phyloP scores from a whole-genome alignment of 2,797 vertebrate genomes.

The Sciurus vulgaris region DNA sequence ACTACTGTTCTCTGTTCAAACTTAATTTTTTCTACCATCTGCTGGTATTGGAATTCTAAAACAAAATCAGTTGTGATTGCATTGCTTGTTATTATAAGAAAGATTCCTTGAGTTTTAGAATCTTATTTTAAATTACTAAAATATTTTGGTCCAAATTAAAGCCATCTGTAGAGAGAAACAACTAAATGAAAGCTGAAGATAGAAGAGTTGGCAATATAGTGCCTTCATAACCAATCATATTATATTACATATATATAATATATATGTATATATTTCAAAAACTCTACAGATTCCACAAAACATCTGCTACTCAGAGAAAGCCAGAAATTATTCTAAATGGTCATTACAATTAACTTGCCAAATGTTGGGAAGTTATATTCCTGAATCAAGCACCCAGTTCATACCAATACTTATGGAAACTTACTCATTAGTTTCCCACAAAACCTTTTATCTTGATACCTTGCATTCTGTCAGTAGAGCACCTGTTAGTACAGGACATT shows the following conservation, averaged over 20 bases:
- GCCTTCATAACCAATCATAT: not conserved
- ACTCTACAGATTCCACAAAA: conserved; percentile 31
- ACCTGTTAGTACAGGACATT: not conserved
- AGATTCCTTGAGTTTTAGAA: conserved; percentile 43
- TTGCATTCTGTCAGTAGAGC: conserved; percentile 25
- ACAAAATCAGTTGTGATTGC: conserved; percentile 53
- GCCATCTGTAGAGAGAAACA: conserved; percentile 46
- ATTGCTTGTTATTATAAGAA: conserved; percentile 36
- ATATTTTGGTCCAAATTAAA: conserved; percentile 53
- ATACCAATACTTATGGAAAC: conserved; percentile 49
- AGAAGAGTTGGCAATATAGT: conserved; percentile 21
- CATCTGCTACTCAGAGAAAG: conserved; percentile 25
- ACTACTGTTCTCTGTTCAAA: not conserved
- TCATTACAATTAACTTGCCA: conserved; percentile 17
- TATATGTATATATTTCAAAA: conserved; percentile 1
- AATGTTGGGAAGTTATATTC: conserved; percentile 31
- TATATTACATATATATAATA: not conserved
- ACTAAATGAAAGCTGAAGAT: conserved; percentile 49
- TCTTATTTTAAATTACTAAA: conserved; percentile 58
- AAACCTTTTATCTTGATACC: conserved; percentile 34
- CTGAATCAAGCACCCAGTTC: not conserved
- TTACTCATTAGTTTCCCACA: conserved; percentile 55
- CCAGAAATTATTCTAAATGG: conserved; percentile 47
- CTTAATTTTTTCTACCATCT: conserved; percentile 45
- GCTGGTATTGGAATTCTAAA: not conserved